phyloP scores from a whole-genome alignment of 1,140 invertebrate species.

The Hyles euphorbiae region DNA sequence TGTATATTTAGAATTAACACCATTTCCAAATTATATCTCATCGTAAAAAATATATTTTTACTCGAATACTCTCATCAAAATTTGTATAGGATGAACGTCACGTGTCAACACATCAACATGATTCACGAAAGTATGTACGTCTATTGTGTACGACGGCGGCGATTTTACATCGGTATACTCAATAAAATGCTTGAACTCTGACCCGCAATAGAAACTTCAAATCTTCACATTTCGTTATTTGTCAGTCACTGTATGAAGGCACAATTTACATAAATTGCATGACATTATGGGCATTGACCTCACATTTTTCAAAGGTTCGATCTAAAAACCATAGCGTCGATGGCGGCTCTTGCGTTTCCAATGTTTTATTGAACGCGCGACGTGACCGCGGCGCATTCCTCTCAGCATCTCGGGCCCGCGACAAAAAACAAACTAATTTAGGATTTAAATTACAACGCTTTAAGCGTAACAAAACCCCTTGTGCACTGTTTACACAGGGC shows the following conservation, averaged over 20 bases:
- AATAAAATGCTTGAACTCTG: constrained; percentile 26
- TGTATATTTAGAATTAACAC: too few species aligned
- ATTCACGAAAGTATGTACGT: constrained; percentile 12
- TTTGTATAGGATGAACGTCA: not conserved
- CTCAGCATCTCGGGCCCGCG: constrained; percentile 29
- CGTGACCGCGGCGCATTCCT: constrained; percentile 40
- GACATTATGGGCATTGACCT: constrained; percentile 19
- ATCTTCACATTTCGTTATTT: constrained; percentile 28
- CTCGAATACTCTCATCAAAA: too few species aligned
- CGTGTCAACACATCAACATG: constrained; percentile 9
- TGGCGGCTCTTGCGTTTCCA: constrained; percentile 14
- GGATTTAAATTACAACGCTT: constrained; percentile 50
- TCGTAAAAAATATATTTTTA: too few species aligned
- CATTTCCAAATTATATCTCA: too few species aligned
- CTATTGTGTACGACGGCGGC: not conserved
- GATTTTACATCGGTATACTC: not conserved
- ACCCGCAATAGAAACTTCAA: constrained; percentile 20
- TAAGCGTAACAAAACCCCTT: constrained; percentile 46
- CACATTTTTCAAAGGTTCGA: constrained; percentile 9
- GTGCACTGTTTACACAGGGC: constrained; percentile 52
- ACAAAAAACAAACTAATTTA: constrained; percentile 70
- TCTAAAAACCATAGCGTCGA: constrained; percentile 9
- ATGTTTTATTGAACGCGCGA: constrained; percentile 27
- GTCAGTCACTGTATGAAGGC: constrained; percentile 26
- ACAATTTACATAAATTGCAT: constrained; percentile 25